Base-by-base conservation (phyloP, 2,888 invertebrate genomes). In the Sclerodermus sp. region DNA sequence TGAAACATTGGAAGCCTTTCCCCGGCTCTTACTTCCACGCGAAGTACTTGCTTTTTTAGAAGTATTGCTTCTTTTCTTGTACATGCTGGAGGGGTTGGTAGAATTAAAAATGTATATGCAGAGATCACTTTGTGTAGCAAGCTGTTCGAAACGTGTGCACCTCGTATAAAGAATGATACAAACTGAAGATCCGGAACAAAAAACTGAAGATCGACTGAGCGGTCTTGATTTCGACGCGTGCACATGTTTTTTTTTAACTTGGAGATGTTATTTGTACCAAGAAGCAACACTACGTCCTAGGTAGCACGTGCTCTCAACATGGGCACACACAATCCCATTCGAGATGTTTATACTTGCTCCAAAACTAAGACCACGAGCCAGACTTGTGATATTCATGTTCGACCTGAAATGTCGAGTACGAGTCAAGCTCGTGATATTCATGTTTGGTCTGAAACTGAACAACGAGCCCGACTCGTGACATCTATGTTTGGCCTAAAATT, bases 191-290 rank as follows among this genome's bases (percentile, higher is more conserved):
- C 51, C 30, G 30, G 10, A 30, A 30, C 30, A 30, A 30, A 30
- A 10, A 51, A 51, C 34, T 51, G 42, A 46, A 51, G 46, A 45
- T 36, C 46, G 42, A 46, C 46, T 46, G 46, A 49, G 45, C 16
- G 17, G 34, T 52, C 47, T 47, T 52, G 37, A 18, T 49, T 39
- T 47, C 42, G 51, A 42, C 39, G 46, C 18, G 42, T 51, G 51
- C 39, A 12, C 15, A 47, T 39, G 51, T 46, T 47, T 51, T 46
- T 49, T 49, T 13, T n/a, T n/a, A n/a, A n/a, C n/a, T n/a, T n/a
- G n/a, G n/a, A n/a, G n/a, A n/a, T n/a, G n/a, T n/a, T n/a, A n/a
- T n/a, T n/a, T n/a, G n/a, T n/a, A n/a, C n/a, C n/a, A 48, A 42
- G 45, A 45, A 43, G 6, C 38, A 1, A 52, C n/a, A 45, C 30